phyloP scores from a whole-genome alignment of 2,113 vertebrate genomes.

The Eupsittula cactorum region DNA sequence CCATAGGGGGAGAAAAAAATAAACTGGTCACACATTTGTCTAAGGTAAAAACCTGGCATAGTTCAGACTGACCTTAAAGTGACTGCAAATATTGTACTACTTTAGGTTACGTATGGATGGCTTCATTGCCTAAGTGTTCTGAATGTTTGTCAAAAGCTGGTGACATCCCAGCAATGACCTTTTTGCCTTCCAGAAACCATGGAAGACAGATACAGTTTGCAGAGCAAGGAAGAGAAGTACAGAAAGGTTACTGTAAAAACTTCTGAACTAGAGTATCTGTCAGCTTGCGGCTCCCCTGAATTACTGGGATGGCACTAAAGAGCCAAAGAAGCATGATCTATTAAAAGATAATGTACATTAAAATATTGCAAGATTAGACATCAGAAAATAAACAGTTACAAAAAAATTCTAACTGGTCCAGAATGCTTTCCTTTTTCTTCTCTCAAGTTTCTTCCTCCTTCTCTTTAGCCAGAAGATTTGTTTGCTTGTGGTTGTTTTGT shows the following conservation, averaged over 20 bases:
- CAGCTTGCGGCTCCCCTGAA: not conserved
- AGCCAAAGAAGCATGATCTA: not conserved
- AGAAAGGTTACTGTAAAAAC: not conserved
- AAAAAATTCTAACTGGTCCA: not conserved
- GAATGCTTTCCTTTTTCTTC: not conserved
- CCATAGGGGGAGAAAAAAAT: not conserved
- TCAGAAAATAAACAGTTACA: not conserved
- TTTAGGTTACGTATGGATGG: not conserved
- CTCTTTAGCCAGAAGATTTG: not conserved
- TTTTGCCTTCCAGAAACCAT: not conserved
- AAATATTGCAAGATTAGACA: not conserved
- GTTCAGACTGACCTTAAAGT: not conserved
- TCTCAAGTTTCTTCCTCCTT: not conserved
- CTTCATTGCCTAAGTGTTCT: not conserved
- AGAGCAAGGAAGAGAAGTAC: not conserved
- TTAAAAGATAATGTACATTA: not conserved
- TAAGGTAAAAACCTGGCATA: not conserved
- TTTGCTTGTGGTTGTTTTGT: not conserved
- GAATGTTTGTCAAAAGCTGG: not conserved
- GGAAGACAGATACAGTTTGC: not conserved
- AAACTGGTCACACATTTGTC: not conserved
- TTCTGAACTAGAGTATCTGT: not conserved
- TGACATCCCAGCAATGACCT: not conserved
- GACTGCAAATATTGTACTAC: not conserved
- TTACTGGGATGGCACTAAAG: not conserved